phyloP scores from a whole-genome alignment of 2,888 invertebrate genomes.

The Odontocolon sp. region DNA sequence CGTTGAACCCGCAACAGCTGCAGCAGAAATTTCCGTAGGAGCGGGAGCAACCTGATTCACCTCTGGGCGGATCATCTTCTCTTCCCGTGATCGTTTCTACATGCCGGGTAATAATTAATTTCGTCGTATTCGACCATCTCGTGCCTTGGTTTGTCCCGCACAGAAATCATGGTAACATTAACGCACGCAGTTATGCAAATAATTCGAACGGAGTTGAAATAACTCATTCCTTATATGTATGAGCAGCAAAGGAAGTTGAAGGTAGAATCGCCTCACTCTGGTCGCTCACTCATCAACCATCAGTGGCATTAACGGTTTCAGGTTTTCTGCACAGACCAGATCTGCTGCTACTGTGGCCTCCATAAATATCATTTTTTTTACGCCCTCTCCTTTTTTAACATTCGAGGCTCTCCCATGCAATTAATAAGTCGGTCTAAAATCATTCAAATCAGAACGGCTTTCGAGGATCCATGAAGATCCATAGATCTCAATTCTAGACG shows the following conservation, averaged over 20 bases:
- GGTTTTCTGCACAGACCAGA: slow-evolving; percentile 10
- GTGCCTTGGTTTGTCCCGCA: no score
- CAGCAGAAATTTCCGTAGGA: slow-evolving; percentile 3
- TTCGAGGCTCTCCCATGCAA: background rate
- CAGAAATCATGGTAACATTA: background rate
- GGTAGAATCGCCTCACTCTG: background rate
- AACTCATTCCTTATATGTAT: slow-evolving; percentile 6
- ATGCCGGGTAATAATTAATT: background rate
- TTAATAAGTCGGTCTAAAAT: slow-evolving; percentile 1
- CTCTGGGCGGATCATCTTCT: slow-evolving; percentile 12
- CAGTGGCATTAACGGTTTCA: slow-evolving; percentile 29
- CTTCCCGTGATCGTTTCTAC: background rate
- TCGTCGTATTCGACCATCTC: background rate
- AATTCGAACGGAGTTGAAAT: slow-evolving; percentile 15
- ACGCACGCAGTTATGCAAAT: slow-evolving; percentile 44
- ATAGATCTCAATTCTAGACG: no score
- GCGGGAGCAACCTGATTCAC: slow-evolving; percentile 5
- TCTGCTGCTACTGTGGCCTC: background rate
- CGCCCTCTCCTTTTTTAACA: background rate
- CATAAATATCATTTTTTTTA: background rate
- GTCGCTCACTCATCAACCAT: no score
- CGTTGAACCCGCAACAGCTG: slow-evolving; percentile 43
- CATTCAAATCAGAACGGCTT: no score
- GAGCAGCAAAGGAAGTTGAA: background rate
- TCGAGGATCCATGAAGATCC: background rate